Conservation (phyloP, 2,888 invertebrate genomes). For the Hecatera dysodea region DNA sequence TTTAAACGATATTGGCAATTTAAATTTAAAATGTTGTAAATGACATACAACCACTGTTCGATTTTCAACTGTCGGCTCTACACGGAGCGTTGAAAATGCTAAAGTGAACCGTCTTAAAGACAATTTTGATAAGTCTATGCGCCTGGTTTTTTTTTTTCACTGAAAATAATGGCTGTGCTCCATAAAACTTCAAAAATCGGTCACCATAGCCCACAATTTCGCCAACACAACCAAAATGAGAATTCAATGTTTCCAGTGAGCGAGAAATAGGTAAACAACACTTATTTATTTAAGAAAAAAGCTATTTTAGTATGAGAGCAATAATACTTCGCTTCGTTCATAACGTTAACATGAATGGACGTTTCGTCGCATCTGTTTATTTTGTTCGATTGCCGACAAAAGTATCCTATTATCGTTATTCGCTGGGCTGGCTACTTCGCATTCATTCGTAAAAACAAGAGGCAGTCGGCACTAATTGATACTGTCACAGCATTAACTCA, state of each 20-base stretch:
- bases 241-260: conserved; percentile 12
- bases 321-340: conserved; percentile 11
- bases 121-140: background rate
- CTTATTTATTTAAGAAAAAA: conserved; percentile 26
- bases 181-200: background rate
- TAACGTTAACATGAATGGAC: conserved; percentile 31
- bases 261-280: conserved; percentile 17
- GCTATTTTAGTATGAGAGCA: conserved; percentile 13
- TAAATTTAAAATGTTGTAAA: too few relatives aligned
- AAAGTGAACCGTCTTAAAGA: too few relatives aligned
- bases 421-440: conserved; percentile 20
- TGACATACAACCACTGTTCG: too few relatives aligned
- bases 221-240: background rate
- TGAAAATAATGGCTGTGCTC: background rate
- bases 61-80: too few relatives aligned
- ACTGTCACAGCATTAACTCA: conserved; percentile 64
- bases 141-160: background rate
- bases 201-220: background rate
- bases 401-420: conserved; percentile 47
- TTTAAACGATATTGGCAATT: too few relatives aligned
- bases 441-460: conserved; percentile 48
- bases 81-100: too few relatives aligned
- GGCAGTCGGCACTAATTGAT: conserved; percentile 60
- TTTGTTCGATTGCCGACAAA: conserved; percentile 40
- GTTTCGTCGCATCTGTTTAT: conserved; percentile 37